Evolutionary conservation across 1,140 invertebrate genomes (phyloP), one percentile per base, ranked within the genome.

Genomic region (Mercenaria mercenaria): DNA sequence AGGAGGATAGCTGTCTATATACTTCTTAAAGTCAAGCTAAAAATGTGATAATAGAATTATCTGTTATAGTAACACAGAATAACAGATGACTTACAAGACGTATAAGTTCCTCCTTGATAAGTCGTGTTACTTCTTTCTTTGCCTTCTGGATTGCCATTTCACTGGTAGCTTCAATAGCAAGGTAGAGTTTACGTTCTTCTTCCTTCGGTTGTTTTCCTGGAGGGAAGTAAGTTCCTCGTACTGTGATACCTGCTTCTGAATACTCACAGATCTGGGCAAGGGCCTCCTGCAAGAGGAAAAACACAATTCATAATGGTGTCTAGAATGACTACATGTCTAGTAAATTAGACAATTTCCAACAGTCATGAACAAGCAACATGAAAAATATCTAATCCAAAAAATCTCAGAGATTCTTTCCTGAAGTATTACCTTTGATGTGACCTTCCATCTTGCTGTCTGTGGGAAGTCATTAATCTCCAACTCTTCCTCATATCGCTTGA

Each of bases 381-480:
- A 15, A 56, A n/a, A 56, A 15, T 13, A 56, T 56, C 13, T 56
- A n/a, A n/a, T n/a, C n/a, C n/a, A n/a, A n/a, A n/a, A n/a, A n/a
- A n/a, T n/a, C n/a, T n/a, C n/a, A n/a, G n/a, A n/a, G n/a, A n/a
- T n/a, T n/a, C n/a, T n/a, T n/a, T n/a, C n/a, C n/a, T n/a, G n/a
- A n/a, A n/a, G n/a, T n/a, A 47, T 94, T 94, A 98, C 98, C 97
- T 99, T 99, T 76, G 98, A 99, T 0, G 99, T 99, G n/a, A 99
- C 98, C 91, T 98, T 97, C 99, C 99, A 99, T 87, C 99, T 97
- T 0, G 99, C 99, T 95, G 99, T 99, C 93, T 99, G 99, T 32
- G 99, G 99, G 96, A 99, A 99, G 96, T 99, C 99, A 94, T 99
- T 99, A 92, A 99, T 99, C 96, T 99, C 99, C 79, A 99, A 96